Evolutionary conservation across 2,113 vertebrate species (phyloP).

Genomic region (Oncorhynchus gorbuscha): DNA sequence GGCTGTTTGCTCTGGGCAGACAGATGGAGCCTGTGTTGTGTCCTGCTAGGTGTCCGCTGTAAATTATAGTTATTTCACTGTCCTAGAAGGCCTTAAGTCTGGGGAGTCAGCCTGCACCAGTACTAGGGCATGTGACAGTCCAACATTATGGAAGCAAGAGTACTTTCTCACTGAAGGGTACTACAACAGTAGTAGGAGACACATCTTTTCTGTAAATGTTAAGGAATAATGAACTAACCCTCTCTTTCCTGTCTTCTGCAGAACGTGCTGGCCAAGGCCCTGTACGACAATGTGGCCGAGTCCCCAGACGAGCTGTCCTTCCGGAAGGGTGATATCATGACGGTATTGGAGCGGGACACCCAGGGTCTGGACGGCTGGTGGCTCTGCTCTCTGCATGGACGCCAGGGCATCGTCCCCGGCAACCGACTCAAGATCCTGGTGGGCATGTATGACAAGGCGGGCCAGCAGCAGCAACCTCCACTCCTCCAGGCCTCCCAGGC

Average conservation of each 20-base stretch:
- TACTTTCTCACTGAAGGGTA: no score
- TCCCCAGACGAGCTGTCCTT: conserved; percentile 96
- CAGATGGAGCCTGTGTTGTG: conserved; percentile 23
- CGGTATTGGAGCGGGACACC: conserved; percentile 94
- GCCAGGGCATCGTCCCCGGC: conserved; percentile 95
- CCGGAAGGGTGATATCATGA: conserved; percentile 98
- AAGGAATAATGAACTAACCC: not conserved
- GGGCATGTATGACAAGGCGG: conserved; percentile 92
- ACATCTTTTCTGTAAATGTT: no score
- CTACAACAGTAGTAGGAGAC: no score
- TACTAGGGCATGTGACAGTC: no score
- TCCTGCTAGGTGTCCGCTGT: not conserved
- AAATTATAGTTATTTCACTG: not conserved
- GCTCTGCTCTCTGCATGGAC: conserved; percentile 95
- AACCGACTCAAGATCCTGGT: conserved; percentile 97
- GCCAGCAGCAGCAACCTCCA: conserved; percentile 39
- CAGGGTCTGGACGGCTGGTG: conserved; percentile 97
- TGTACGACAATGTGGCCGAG: conserved; percentile 97
- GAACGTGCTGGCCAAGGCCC: conserved; percentile 82
- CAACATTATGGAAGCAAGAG: no score
- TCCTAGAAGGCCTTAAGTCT: not conserved
- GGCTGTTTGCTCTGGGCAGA: conserved; percentile 18
- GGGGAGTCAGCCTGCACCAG: not conserved
- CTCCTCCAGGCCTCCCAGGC: not conserved
- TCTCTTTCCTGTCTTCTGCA: not conserved